Percentiles rank a stretch among this genome's conserved stretches.
These are phyloP conservation scores for Perithous albicinctus DNA, from an alignment of 2,888 invertebrate species.

Conservation along the genomic window DNA sequence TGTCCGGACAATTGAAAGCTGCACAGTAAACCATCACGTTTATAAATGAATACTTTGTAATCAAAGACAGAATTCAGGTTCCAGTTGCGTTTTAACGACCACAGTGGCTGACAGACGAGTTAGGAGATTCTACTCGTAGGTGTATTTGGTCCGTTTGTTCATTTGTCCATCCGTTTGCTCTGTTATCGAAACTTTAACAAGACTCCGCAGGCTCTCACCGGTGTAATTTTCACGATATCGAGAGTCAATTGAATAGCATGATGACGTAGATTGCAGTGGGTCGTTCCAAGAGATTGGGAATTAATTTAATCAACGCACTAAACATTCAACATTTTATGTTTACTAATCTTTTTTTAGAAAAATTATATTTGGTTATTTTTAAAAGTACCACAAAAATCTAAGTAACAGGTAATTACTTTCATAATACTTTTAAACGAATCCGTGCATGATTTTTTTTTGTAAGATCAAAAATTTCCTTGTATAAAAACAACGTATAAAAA, in stretches of 20 bases:
- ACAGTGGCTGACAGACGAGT: neutral
- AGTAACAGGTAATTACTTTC: no score
- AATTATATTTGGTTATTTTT: no score
- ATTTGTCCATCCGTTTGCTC: neutral
- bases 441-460: no score
- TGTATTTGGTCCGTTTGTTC: neutral
- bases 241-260: neutral
- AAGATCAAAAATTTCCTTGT: no score
- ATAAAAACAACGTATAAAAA: no score
- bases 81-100: neutral
- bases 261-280: neutral
- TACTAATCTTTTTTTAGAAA: no score
- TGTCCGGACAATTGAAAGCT: neutral
- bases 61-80: slow-evolving; percentile 14
- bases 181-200: slow-evolving; percentile 15
- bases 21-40: neutral
- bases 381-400: no score
- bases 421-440: no score
- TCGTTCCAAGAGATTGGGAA: neutral
- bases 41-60: neutral
- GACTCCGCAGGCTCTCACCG: neutral
- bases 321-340: no score
- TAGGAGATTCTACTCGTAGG: neutral
- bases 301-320: no score
- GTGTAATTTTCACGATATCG: neutral